These are phyloP conservation scores for Hydropsyche tenuis DNA, from an alignment of 1,140 invertebrate genomes.

Conservation along the genomic window DNA sequence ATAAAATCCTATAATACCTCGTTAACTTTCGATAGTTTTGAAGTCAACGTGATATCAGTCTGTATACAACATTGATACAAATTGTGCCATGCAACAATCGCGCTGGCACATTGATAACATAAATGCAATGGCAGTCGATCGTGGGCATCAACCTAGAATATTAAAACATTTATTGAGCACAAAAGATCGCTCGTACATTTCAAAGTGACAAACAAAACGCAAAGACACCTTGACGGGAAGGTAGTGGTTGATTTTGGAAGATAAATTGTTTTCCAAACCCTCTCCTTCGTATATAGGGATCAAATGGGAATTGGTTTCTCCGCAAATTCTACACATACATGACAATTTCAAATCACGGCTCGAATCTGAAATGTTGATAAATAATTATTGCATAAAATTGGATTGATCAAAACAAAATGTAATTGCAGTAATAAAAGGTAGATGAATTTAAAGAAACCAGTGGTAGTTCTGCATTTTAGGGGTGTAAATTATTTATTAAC, in stretches of 20 bases:
- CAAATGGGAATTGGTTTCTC: slow-evolving; percentile 59
- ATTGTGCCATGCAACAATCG: slow-evolving; percentile 69
- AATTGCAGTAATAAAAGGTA: too few relatives aligned
- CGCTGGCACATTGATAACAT: slow-evolving; percentile 70
- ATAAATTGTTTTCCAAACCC: slow-evolving; percentile 62
- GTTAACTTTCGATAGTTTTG: slow-evolving; percentile 12
- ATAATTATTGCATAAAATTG: too few relatives aligned
- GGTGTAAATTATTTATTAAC: too few relatives aligned
- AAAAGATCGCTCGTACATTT: too few relatives aligned
- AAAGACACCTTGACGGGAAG: slow-evolving; percentile 64
- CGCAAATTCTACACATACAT: slow-evolving; percentile 65
- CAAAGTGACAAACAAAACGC: too few relatives aligned
- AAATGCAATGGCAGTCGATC: slow-evolving; percentile 67
- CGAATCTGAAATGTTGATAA: background rate
- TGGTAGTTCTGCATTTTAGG: too few relatives aligned
- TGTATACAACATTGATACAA: slow-evolving; percentile 64
- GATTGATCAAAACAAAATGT: too few relatives aligned
- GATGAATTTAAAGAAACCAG: too few relatives aligned
- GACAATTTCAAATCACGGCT: slow-evolving; percentile 52
- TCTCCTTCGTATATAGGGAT: slow-evolving; percentile 66
- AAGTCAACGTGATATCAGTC: slow-evolving; percentile 57
- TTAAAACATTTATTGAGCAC: background rate
- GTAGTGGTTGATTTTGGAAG: slow-evolving; percentile 66
- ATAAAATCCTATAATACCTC: background rate
- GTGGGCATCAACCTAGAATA: slow-evolving; percentile 60